Evolutionary conservation across 2,113 vertebrate genomes (phyloP).

Genomic region (Oenanthe melanoleuca): DNA sequence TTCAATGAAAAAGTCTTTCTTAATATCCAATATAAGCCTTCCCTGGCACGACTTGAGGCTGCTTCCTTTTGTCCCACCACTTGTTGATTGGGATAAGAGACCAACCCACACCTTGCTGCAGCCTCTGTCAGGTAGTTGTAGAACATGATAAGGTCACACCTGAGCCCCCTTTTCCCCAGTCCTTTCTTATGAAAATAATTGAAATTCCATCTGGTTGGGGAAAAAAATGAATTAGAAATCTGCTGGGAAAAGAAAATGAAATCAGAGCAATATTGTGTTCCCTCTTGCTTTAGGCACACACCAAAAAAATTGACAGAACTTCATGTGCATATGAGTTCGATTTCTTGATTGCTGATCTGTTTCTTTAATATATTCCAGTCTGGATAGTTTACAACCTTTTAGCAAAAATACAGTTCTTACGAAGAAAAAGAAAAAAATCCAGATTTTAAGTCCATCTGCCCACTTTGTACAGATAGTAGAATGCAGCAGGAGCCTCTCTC

Average conservation of each 20-base stretch:
- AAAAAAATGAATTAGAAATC: not conserved
- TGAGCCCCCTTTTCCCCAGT: not conserved
- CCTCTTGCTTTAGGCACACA: not conserved
- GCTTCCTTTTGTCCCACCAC: not conserved
- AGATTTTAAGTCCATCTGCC: not conserved
- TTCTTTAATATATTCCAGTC: not conserved
- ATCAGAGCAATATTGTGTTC: not conserved
- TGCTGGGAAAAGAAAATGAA: not conserved
- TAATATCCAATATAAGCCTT: not conserved
- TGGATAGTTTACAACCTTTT: not conserved
- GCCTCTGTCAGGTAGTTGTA: not conserved
- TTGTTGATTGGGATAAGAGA: not conserved
- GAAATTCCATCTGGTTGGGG: not conserved
- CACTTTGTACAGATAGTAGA: not conserved
- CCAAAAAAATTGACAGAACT: not conserved
- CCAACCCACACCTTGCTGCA: not conserved
- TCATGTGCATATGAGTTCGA: not conserved
- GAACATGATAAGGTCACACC: not conserved
- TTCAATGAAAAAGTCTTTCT: not conserved
- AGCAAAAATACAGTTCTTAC: not conserved
- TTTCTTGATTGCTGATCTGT: not conserved
- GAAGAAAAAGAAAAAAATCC: rapidly evolving
- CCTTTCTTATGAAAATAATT: not conserved
- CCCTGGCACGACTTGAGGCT: not conserved
- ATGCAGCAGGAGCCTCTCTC: not conserved